A percentile compares a stretch with the other conserved stretches of the same genome.
These are phyloP conservation scores for Drosophila eohydei DNA, from an alignment of 2,888 invertebrate genomes.

Conservation along the genomic window DNA sequence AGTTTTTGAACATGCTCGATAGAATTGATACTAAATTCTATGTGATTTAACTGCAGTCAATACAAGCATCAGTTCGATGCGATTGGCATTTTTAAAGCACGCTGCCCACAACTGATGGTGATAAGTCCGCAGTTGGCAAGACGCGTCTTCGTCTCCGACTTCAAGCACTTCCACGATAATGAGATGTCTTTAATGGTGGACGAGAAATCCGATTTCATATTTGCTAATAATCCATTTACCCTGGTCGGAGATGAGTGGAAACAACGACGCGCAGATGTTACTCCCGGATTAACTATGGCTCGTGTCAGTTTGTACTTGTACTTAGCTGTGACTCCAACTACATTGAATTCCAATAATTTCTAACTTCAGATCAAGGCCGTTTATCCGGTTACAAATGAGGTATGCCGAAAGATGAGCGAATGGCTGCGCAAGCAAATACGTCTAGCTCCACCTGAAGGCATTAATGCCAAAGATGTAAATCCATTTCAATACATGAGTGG, in stretches of 20 bases:
- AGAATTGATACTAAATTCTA: too few species aligned
- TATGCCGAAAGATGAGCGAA: constrained; percentile 83
- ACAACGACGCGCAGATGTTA: constrained; percentile 85
- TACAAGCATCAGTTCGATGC: constrained; percentile 76
- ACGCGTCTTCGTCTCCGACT: constrained; percentile 84
- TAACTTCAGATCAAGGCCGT: constrained; percentile 84
- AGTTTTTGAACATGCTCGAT: not conserved
- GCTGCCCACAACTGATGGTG: constrained; percentile 82
- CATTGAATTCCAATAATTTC: not conserved
- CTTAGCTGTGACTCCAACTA: not conserved
- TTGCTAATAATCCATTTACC: constrained; percentile 85
- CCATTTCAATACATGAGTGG: fast-evolving
- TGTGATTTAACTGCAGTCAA: not conserved
- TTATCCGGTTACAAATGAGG: constrained; percentile 85
- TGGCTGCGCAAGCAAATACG: constrained; percentile 82
- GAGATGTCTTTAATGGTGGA: constrained; percentile 69
- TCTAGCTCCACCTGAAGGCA: constrained; percentile 73
- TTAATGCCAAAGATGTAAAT: constrained; percentile 84
- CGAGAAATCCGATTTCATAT: constrained; percentile 85
- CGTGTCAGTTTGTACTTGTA: constrained; percentile 79
- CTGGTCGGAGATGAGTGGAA: constrained; percentile 86
- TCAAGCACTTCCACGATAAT: constrained; percentile 83
- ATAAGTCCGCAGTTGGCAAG: constrained; percentile 81
- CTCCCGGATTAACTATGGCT: constrained; percentile 86
- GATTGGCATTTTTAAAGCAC: constrained; percentile 84